Evolutionary conservation across 2,113 vertebrate genomes (phyloP).

Genomic region (Leucopsar rothschildi): DNA sequence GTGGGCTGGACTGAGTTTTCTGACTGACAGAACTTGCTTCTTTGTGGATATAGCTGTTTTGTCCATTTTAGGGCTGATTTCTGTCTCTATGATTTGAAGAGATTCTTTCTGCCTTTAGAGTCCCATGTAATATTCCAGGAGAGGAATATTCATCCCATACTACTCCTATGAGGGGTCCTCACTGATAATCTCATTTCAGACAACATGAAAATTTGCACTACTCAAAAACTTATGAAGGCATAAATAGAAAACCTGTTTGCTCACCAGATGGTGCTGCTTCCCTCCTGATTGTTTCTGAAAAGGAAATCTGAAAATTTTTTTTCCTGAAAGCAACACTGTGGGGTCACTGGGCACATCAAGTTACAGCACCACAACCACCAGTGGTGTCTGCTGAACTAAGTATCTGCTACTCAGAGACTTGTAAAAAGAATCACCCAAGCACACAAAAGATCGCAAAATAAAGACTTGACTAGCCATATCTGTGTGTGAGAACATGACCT

Average conservation of each 20-base stretch:
- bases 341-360: background rate
- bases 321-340: background rate
- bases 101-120: background rate
- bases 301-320: background rate
- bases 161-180: background rate
- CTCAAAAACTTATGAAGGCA: background rate
- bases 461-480: background rate
- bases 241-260: background rate
- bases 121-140: background rate
- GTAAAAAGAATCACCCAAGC: background rate
- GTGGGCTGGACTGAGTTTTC: background rate
- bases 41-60: background rate
- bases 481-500: background rate
- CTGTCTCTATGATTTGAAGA: background rate
- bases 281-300: background rate
- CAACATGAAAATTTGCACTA: background rate
- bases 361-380: background rate
- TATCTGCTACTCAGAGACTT: background rate
- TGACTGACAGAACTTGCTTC: background rate
- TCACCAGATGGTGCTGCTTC: conserved; percentile 62
- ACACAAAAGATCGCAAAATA: background rate
- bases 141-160: background rate
- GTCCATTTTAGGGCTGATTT: background rate
- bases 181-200: background rate
- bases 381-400: background rate